Percentiles rank a stretch among this genome's conserved stretches.
Evolutionary conservation across 2,888 invertebrate genomes (phyloP).

Genomic region (Lamellibrachia columna): DNA sequence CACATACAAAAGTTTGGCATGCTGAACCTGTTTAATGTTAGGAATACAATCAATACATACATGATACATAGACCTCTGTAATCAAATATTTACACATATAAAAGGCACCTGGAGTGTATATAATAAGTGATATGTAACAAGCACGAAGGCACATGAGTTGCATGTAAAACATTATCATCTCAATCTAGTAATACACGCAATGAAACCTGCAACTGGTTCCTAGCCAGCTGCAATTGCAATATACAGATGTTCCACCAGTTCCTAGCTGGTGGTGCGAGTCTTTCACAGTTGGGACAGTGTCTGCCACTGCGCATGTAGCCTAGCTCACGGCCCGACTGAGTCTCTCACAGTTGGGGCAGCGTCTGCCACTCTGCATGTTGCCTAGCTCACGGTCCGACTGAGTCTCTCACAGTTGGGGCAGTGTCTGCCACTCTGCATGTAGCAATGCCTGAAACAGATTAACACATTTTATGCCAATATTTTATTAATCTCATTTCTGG

Average conservation of each 20-base stretch:
- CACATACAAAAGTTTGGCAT: too few species aligned
- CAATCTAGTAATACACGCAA: neutral
- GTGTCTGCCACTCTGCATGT: too few species aligned
- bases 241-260: neutral
- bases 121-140: neutral
- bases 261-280: too few species aligned
- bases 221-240: neutral
- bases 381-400: neutral
- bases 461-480: neutral
- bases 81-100: neutral
- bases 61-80: neutral
- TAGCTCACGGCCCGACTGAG: neutral
- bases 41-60: too few species aligned
- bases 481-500: too few species aligned
- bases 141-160: neutral
- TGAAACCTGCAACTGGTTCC: neutral
- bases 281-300: too few species aligned
- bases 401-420: too few species aligned
- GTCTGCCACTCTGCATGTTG: too few species aligned
- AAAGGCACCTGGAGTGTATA: neutral
- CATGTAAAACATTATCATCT: neutral
- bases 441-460: neutral
- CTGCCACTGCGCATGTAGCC: neutral
- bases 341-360: too few species aligned
- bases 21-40: too few species aligned